Evolutionary conservation across 2,888 invertebrate genomes (phyloP), one percentile per base, ranked within the genome.

Genomic region (Empis livida): DNA sequence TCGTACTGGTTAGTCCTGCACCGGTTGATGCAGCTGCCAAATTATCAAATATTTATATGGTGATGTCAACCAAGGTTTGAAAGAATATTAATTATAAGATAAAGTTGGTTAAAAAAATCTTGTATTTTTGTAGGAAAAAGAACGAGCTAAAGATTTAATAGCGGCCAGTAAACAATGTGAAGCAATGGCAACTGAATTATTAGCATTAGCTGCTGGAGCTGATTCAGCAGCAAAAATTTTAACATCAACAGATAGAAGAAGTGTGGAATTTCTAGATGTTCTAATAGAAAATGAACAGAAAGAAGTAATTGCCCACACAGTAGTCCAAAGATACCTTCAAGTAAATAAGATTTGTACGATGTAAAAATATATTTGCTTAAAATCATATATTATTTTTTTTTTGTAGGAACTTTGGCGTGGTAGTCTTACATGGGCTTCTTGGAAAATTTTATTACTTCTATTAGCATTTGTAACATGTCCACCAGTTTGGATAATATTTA

Each of bases 1-100:
- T 99, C 67, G 87, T 99, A 23, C 73, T 99, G 49, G 90, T 95
- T n/a, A 96, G 96, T 1, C 94, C 95, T n/a, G 97, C 97, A 5
- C 97, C 97, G 0, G 95, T 97, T 27, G 97, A 99, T 65, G 93
- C 96, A 13, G 97, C 99, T 16, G 96, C 96, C 48, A 99, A 99
- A 71, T 73, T 99, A 54, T 95, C 96, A 1, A 90, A 90, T 63
- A 91, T 92, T 59, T 84, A 90, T 60, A 84, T 90, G 50, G 81
- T 77, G 54, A 74, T 95, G 55, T 93, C 94, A 11, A 85, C 84
- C 54, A 94, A 92, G 74, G 81, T 80, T 65, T 55, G 56, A 32
- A 5, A 8, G 20, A 27, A 37, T 32, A 30, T 14, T 47, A n/a
- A 42, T 41, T 6, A 13, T 13, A 31, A 9, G 27, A 23, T 17